Base-by-base conservation (phyloP, 2,113 vertebrate genomes). In the Pantherophis guttatus region DNA sequence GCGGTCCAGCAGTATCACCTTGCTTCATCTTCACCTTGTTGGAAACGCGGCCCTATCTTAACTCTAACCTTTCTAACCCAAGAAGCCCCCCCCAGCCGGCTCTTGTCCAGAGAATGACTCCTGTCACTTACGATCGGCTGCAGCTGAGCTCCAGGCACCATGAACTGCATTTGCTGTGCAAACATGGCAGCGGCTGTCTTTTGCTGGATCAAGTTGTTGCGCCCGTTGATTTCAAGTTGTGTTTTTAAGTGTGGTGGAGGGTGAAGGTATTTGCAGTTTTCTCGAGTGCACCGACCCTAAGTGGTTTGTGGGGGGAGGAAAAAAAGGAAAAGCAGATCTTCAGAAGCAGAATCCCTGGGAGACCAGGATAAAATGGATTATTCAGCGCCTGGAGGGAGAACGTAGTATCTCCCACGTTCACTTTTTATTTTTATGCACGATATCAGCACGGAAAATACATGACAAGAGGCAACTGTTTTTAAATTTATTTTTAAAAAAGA, bases 221-320 rank as follows among this genome's bases (percentile, higher is more conserved):
- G 98, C 93, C 99, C 99, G 92, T 99, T 99, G 95, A 99, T 99
- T 97, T 99, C 99, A 94, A 99, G 98, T 96, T 99, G 99, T 9
- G 99, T 99, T 97, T 99, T 99, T 97, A 99, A 98, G 97, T 99
- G 99, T 0, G 98, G 98, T 52, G 99, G 99, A 91, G 99, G 99
- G 95, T 99, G 99, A 88, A 99, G 98, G 97, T 99, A 99, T 98
- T 99, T 99, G 97, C 99, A 99, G 98, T 99, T 99, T 94, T 99
- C 99, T 94, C 99, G 98, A 95, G 98, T 98, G 97, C 99, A 99
- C 87, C 99, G 99, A 88, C 98, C 99, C 99, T 99, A 93, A 93
- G 91, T 95, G 95, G 93, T 92, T 58, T 2, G 23, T 6, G 15
- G 3, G 1, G 23, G 5, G 17, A 7, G 44, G 44, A 4, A 26